A percentile compares a stretch with the other conserved stretches of the same genome.
Evolutionary conservation across 2,113 vertebrate species (phyloP).

Genomic region (Xiphophorus maculatus): DNA sequence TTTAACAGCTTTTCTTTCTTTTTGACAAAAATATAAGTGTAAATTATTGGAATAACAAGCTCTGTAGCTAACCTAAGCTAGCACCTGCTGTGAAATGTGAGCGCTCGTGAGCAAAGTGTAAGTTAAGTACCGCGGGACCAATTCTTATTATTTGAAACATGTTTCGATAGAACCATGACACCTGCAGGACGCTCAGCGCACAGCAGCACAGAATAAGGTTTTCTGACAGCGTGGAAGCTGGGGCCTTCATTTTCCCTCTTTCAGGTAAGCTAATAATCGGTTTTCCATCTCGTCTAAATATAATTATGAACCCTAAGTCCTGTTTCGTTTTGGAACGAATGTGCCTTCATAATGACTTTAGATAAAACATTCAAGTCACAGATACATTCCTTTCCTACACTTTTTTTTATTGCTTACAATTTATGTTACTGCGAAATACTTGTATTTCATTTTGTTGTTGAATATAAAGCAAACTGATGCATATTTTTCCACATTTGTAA

Average conservation of each 20-base stretch:
- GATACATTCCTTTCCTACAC: too few relatives aligned
- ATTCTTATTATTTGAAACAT: neutral
- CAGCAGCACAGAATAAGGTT: conserved; percentile 87
- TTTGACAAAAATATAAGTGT: neutral
- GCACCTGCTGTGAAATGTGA: neutral
- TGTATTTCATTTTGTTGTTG: too few relatives aligned
- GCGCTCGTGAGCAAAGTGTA: too few relatives aligned
- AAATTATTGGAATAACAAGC: neutral
- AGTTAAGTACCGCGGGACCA: too few relatives aligned
- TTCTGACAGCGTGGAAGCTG: conserved; percentile 85
- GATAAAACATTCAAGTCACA: too few relatives aligned
- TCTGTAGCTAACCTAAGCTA: neutral
- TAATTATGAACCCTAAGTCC: too few relatives aligned
- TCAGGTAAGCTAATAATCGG: conserved; percentile 81
- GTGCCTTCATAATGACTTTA: too few relatives aligned
- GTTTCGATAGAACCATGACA: conserved; percentile 80
- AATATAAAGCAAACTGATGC: too few relatives aligned
- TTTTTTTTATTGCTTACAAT: too few relatives aligned
- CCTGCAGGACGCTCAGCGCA: conserved; percentile 73
- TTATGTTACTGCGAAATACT: too few relatives aligned
- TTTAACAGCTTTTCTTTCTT: neutral
- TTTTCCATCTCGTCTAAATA: neutral
- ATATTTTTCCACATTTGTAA: too few relatives aligned
- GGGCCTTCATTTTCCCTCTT: conserved; percentile 87
- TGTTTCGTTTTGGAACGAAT: too few relatives aligned